Base-by-base conservation (phyloP, 2,888 invertebrate genomes). In the Syrista parreyssii region DNA sequence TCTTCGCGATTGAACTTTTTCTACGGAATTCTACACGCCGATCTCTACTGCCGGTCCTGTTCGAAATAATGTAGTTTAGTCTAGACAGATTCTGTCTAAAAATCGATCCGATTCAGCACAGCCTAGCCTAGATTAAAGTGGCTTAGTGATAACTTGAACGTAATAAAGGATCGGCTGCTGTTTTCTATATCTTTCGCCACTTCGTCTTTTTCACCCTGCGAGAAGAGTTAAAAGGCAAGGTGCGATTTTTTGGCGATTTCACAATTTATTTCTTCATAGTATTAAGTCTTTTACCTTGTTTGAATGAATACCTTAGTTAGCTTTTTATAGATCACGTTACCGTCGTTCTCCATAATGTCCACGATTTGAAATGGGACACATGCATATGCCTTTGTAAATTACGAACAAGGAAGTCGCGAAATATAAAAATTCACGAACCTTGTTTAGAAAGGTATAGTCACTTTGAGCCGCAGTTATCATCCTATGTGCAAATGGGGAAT, bases 31-130 rank as follows among this genome's bases (percentile, higher is more conserved):
- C 55, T 55, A 77, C 79, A 79, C 80, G 78, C 79, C 71, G 31
- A 71, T 71, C 71, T 87, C 83, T 87, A 88, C 88, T 88, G 88
- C 88, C 88, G 87, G 85, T 86, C 87, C 83, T 85, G 79, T 71
- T 12, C 15, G 71, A 71, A 71, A 55, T 55, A 55, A 55, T 9
- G 55, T 71, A 71, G 71, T 71, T 30, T 71, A 33, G 33, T 31
- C 31, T 31, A 71, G 15, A 32, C 31, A 15, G 31, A 31, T 71
- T 31, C 31, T n/a, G 31, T 32, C 31, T 71, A 31, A 32, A 71
- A 33, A 71, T 71, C 31, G 71, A 71, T 71, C 31, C 15, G 33
- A 71, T 12, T 33, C 33, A 79, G 76, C 68, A 82, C 78, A 82
- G 78, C 77, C 73, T 82, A 81, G 83, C 78, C 75, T 85, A 84